Percentiles rank a stretch among this genome's conserved stretches.
Conservation (phyloP, 2,797 vertebrate genomes). For the Euphonia xanthogaster region DNA sequence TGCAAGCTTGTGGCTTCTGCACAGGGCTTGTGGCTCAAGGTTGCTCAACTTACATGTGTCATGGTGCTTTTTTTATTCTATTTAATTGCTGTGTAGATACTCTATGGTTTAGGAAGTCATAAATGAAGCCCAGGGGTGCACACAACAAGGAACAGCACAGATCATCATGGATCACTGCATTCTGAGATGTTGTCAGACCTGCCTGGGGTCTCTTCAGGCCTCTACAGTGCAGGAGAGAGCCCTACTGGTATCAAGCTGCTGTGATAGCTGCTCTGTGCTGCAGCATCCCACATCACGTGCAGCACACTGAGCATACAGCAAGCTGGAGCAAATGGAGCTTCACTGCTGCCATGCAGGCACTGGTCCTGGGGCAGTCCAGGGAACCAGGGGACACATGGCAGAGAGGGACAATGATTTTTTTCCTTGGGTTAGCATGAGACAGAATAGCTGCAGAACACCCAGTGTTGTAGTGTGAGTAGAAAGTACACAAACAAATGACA, state of each 20-base stretch:
- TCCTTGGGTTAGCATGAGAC: neutral
- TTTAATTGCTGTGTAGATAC: neutral
- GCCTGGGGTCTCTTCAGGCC: neutral
- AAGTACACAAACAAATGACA: neutral
- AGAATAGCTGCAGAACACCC: neutral
- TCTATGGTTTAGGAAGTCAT: neutral
- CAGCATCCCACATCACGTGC: rapidly evolving
- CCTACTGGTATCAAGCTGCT: rapidly evolving
- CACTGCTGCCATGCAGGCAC: neutral
- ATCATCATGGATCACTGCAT: rapidly evolving
- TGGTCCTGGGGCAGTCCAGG: neutral
- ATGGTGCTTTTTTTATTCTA: neutral
- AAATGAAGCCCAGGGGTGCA: neutral
- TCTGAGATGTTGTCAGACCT: neutral
- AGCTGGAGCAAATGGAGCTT: neutral
- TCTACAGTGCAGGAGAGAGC: neutral
- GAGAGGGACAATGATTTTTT: neutral
- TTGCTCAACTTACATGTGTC: neutral
- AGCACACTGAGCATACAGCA: rapidly evolving
- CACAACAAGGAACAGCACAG: neutral
- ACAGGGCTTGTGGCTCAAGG: neutral
- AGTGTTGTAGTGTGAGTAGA: neutral
- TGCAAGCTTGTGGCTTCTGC: neutral
- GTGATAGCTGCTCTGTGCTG: rapidly evolving
- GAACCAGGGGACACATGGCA: neutral